These are phyloP conservation scores for Cephus nigrinus DNA, from an alignment of 2,888 invertebrate species.

Conservation along the genomic window DNA sequence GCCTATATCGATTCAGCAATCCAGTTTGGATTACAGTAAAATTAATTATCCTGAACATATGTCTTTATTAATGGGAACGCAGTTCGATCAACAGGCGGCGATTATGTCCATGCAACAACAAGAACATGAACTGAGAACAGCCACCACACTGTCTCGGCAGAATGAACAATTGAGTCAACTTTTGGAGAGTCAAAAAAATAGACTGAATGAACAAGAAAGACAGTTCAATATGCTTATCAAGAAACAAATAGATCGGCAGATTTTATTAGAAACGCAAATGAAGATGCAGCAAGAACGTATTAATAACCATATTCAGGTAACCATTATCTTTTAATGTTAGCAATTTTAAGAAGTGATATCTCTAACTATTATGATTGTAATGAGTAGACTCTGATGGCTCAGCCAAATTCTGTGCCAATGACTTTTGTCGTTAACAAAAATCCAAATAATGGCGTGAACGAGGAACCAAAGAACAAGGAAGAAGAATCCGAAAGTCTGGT, in stretches of 20 bases:
- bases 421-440: neutral
- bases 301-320: slow-evolving; percentile 54
- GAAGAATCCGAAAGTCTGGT: slow-evolving; percentile 39
- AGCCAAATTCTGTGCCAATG: slow-evolving; percentile 41
- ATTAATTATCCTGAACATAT: slow-evolving; percentile 31
- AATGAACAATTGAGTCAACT: slow-evolving; percentile 48
- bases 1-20: neutral
- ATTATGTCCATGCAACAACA: slow-evolving; percentile 55
- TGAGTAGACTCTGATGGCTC: slow-evolving; percentile 49
- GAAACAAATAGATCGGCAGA: slow-evolving; percentile 53
- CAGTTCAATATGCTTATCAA: slow-evolving; percentile 53
- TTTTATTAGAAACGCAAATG: slow-evolving; percentile 53
- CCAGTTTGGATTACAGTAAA: neutral
- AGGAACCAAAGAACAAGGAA: slow-evolving; percentile 20
- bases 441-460: neutral
- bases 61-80: slow-evolving; percentile 42
- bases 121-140: slow-evolving; percentile 52
- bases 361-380: neutral
- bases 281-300: slow-evolving; percentile 57
- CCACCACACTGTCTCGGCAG: slow-evolving; percentile 49
- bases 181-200: slow-evolving; percentile 45
- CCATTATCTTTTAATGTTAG: neutral
- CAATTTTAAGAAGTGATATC: neutral
- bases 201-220: slow-evolving; percentile 50
- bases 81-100: slow-evolving; percentile 53